Percentiles rank a stretch among this genome's conserved stretches.
Evolutionary conservation across 2,888 invertebrate genomes (phyloP).

Genomic region (Latrodectus hesperus): DNA sequence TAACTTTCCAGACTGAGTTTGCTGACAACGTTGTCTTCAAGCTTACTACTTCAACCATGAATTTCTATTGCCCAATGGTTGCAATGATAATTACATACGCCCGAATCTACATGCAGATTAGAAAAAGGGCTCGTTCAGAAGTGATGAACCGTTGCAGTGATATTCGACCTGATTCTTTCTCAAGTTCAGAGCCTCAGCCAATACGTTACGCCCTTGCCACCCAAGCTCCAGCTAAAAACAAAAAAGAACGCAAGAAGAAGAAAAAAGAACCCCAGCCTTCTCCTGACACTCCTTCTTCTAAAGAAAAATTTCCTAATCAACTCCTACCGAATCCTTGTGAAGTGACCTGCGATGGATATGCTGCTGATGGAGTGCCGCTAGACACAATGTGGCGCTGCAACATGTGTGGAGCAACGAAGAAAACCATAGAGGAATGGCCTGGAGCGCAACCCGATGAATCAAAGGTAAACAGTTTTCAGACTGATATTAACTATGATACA

Average conservation of each 20-base stretch:
- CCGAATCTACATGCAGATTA: constrained; percentile 77
- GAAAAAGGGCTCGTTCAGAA: constrained; percentile 74
- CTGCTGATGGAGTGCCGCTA: background rate
- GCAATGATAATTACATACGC: constrained; percentile 77
- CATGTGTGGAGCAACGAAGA: constrained; percentile 54
- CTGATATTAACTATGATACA: too few species aligned
- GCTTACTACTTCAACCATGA: constrained; percentile 77
- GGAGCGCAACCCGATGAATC: background rate
- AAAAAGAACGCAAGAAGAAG: constrained; percentile 6
- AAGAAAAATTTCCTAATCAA: constrained; percentile 8
- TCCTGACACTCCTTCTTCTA: background rate
- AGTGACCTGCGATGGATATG: constrained; percentile 35
- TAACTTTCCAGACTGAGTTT: constrained; percentile 75
- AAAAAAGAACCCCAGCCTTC: background rate
- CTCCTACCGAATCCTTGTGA: constrained; percentile 1
- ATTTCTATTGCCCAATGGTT: constrained; percentile 77
- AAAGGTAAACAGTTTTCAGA: background rate
- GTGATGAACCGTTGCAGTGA: constrained; percentile 69
- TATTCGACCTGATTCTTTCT: constrained; percentile 41
- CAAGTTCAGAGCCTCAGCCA: constrained; percentile 52
- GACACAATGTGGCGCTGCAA: constrained; percentile 49
- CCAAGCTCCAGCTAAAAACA: background rate
- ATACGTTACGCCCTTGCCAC: constrained; percentile 58
- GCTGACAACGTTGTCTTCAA: constrained; percentile 77
- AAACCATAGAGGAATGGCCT: constrained; percentile 32